A percentile compares a stretch with the other conserved stretches of the same genome.
These are phyloP conservation scores for Leucopsar rothschildi DNA, from an alignment of 2,113 vertebrate species.

Conservation along the genomic window DNA sequence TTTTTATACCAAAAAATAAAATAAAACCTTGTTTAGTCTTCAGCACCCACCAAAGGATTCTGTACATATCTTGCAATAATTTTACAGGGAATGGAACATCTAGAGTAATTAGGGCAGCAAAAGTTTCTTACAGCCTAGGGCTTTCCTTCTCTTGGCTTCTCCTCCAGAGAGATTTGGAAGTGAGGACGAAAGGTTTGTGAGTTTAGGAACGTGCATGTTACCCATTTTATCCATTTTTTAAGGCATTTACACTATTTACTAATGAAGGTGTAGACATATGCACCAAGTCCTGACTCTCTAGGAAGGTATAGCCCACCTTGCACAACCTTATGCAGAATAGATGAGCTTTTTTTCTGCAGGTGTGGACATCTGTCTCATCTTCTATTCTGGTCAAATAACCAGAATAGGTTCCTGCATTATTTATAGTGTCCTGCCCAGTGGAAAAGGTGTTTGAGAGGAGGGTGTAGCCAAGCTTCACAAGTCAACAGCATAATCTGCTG, in stretches of 20 bases:
- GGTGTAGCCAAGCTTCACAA: slow-evolving; percentile 19
- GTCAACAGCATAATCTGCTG: neutral
- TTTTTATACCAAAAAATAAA: neutral
- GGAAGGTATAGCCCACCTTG: neutral
- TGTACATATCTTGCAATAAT: neutral
- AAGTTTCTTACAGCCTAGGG: neutral
- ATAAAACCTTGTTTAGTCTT: neutral
- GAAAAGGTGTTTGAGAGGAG: neutral
- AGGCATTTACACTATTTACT: neutral
- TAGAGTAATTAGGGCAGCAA: neutral
- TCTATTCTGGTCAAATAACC: neutral
- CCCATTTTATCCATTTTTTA: neutral
- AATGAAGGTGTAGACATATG: neutral
- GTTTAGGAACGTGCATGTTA: neutral
- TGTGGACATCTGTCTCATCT: neutral
- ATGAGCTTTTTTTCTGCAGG: neutral
- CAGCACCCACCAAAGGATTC: neutral
- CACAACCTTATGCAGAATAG: neutral
- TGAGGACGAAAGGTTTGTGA: neutral
- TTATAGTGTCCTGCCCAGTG: neutral
- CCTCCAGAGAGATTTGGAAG: neutral
- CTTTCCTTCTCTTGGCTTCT: neutral
- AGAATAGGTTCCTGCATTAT: neutral
- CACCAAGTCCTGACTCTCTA: neutral
- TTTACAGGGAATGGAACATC: neutral